Evolutionary conservation across 2,888 invertebrate genomes (phyloP), one percentile per base, ranked within the genome.

Genomic region (Odontothrips loti): DNA sequence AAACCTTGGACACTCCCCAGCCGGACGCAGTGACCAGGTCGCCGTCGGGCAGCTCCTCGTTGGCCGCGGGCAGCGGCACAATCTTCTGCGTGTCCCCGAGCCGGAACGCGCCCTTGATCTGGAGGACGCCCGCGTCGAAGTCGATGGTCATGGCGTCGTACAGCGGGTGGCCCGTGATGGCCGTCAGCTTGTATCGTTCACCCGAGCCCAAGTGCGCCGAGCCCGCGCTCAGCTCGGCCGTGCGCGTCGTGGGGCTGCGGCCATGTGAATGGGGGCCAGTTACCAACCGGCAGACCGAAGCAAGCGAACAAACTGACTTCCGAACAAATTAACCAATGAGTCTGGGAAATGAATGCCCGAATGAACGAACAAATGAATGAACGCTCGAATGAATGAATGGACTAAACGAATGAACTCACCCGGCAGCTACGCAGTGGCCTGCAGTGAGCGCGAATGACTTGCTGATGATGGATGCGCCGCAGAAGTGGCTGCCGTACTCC

Each of bases 111-210:
- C 68, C 68, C 68, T 75, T 9, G 68, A 75, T 75, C 68, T 75
- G 1, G 23, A 75, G 23, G 68, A 75, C 10, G 68, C 68, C 68
- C 11, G 68, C 68, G 68, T 75, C 68, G 68, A 27, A 75, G 68
- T 75, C 68, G 68, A 75, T 75, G 68, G 27, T 23, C 68, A 75
- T 75, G 68, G 68, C 27, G 68, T 75, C 68, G 68, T 75, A 75
- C 27, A 12, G 27, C 27, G 68, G 68, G 68, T 75, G 68, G 23
- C 23, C 12, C 68, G 23, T 8, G 27, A 75, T 75, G 68, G 23
- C 12, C 23, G 12, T 27, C 27, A 75, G 8, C 23, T 27, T 27
- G 68, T 75, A 75, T 1, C 3, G 12, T 9, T 75, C 68, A 27
- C 68, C 68, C 23, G 23, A 12, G 8, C 0, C 9, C 11, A 75